Base-by-base conservation (phyloP, 2,888 invertebrate genomes). In the Mechanitis messenoides region DNA sequence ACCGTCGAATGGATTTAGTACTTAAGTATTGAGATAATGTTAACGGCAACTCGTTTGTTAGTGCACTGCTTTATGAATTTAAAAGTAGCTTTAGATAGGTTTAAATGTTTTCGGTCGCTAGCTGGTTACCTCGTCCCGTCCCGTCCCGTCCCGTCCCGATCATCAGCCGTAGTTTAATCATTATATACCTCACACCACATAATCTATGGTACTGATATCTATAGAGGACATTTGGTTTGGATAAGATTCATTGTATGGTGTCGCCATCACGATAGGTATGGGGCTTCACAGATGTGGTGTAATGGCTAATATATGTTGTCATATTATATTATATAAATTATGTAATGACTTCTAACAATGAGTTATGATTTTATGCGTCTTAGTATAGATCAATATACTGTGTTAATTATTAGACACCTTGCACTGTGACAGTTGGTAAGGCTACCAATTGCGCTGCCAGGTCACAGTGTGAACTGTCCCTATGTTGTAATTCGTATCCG, bases 261-360 rank as follows among this genome's bases (percentile, higher is more conserved):
- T 83, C 77, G 80, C 80, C 84, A 84, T 84, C 81, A 80, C 84
- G 81, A 74, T 81, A 84, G 87, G 84, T 87, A 77, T 80, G 82
- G 88, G 80, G 87, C 86, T 85, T 87, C 71, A 80, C 85, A 84
- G 85, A 87, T 85, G 61, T 82, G 89, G 89, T 88, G 86, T 81
- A 77, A 82, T 82, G 89, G 88, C 83, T 87, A 85, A 85, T 86
- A 77, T 72, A 75, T 87, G 86, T 87, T 82, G 84, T 85, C 83
- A 87, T 82, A 83, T 73, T 47, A 70, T 71, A 70, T 71, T 69
- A 63, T 67, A 62, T 56, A 56, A 55, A 56, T 46, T 53, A 58
- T 60, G 42, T 20, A 50, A 54, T 11, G 61, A 50, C 35, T 7
- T 55, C 64, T 66, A 66, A 68, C 67, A 68, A 69, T 66, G 50